These are phyloP conservation scores for Salmo trutta DNA, from an alignment of 2,797 vertebrate species.

Conservation along the genomic window DNA sequence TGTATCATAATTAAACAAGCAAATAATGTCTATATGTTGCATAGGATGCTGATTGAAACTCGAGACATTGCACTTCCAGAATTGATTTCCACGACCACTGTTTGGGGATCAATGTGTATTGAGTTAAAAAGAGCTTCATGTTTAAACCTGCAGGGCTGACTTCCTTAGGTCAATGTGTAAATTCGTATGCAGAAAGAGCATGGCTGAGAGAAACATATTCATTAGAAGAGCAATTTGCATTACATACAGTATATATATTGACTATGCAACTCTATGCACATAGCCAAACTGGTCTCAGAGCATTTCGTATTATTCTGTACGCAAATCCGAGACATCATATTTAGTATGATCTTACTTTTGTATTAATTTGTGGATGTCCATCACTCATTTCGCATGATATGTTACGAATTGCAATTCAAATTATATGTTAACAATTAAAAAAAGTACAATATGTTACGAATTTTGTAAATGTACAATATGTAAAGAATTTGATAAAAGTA, in stretches of 20 bases:
- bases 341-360: no score
- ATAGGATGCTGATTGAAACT: no score
- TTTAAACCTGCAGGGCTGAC: neutral
- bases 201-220: neutral
- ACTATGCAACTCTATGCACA: neutral
- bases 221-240: neutral
- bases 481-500: no score
- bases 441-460: neutral
- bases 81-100: neutral
- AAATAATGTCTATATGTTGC: no score
- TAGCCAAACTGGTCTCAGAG: neutral
- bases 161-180: neutral
- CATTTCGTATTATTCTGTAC: no score
- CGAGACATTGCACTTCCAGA: neutral
- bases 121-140: neutral
- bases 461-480: neutral
- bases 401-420: no score
- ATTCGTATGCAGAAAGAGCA: neutral
- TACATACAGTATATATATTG: neutral
- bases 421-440: no score
- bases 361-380: no score
- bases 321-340: no score
- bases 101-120: neutral
- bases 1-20: no score
- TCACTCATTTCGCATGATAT: no score